phyloP scores from a whole-genome alignment of 2,113 vertebrate species.

The Chelonoidis abingdonii region DNA sequence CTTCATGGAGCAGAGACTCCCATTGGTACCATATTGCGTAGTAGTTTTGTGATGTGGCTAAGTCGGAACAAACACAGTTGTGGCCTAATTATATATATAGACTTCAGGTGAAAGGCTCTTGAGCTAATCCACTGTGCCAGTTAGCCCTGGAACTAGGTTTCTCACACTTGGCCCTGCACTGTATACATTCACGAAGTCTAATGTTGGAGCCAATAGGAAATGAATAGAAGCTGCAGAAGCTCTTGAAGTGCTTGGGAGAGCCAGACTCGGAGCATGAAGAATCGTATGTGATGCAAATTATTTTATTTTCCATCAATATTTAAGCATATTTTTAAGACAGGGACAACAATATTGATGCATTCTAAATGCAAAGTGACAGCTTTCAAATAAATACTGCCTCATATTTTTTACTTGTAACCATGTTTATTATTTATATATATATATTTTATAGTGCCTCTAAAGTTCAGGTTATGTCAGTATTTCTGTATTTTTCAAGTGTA shows the following conservation, averaged over 20 bases:
- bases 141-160: neutral
- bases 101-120: neutral
- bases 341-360: neutral
- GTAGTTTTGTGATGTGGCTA: neutral
- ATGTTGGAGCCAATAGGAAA: neutral
- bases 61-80: neutral
- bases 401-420: neutral
- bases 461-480: conserved; percentile 2
- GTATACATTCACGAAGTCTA: neutral
- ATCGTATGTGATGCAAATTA: conserved; percentile 12
- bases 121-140: fast-evolving
- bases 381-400: neutral
- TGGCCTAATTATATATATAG: neutral
- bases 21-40: neutral
- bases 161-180: neutral
- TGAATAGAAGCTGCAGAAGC: neutral
- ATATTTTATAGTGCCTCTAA: neutral
- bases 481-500: neutral
- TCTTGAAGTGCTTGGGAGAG: conserved; percentile 11
- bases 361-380: conserved; percentile 30
- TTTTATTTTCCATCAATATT: conserved; percentile 27
- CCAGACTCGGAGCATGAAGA: neutral
- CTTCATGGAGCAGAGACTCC: neutral
- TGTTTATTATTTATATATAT: neutral
- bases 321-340: neutral